phyloP scores from a whole-genome alignment of 2,888 invertebrate genomes.

The Heteromurus nitidus region DNA sequence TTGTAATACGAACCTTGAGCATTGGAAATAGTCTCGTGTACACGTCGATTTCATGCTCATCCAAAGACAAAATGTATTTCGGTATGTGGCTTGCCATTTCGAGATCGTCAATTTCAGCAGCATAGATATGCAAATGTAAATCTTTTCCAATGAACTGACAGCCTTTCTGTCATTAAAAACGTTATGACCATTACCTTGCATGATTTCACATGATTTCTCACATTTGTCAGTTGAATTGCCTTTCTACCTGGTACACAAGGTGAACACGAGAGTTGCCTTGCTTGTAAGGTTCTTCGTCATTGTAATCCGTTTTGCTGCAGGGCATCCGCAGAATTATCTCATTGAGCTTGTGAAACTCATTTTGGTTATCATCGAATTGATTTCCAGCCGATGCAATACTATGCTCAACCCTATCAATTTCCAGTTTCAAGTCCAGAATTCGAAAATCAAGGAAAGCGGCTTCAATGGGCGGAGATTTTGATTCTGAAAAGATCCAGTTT shows the following conservation, averaged over 20 bases:
- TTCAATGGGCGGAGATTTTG: slow-evolving; percentile 19
- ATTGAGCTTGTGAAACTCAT: too few species aligned
- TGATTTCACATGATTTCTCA: neutral
- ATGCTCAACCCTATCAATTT: neutral
- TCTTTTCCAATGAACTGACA: slow-evolving; percentile 41
- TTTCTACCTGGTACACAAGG: slow-evolving; percentile 50
- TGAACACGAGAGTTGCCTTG: slow-evolving; percentile 17
- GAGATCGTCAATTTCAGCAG: slow-evolving; percentile 28
- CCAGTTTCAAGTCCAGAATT: slow-evolving; percentile 51
- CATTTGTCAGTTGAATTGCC: too few species aligned
- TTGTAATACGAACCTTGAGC: too few species aligned
- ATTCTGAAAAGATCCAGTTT: neutral
- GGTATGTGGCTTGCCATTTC: slow-evolving; percentile 10
- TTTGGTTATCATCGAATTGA: neutral
- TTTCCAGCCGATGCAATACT: neutral
- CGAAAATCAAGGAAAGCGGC: slow-evolving; percentile 42
- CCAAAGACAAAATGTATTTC: slow-evolving; percentile 33
- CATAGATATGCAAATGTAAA: slow-evolving; percentile 19
- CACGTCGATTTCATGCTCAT: slow-evolving; percentile 50
- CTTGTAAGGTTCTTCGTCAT: slow-evolving; percentile 28
- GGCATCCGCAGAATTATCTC: neutral
- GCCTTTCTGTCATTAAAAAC: too few species aligned
- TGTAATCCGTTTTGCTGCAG: neutral
- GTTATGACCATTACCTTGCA: neutral
- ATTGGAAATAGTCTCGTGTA: slow-evolving; percentile 38